Percentiles rank a stretch among this genome's conserved stretches.
Conservation (phyloP, 2,888 invertebrate species). For the Drosophila testacea region DNA sequence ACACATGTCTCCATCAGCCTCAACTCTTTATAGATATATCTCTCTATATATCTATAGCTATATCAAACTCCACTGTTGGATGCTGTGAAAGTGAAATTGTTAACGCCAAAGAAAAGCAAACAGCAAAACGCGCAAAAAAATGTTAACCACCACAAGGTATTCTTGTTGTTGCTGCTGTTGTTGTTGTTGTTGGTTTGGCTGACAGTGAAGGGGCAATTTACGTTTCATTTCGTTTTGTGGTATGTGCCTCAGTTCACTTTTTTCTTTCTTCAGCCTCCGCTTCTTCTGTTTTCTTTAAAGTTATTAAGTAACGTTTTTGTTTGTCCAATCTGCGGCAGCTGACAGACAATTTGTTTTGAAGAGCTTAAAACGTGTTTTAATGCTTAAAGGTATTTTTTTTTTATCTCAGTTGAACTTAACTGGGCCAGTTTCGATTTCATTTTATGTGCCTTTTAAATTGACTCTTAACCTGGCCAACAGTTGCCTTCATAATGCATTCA, state of each 20-base stretch:
- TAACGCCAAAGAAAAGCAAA: constrained; percentile 67
- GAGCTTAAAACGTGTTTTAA: constrained; percentile 42
- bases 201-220: constrained; percentile 78
- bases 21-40: neutral
- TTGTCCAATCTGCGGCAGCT: constrained; percentile 31
- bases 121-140: constrained; percentile 53
- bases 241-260: constrained; percentile 56
- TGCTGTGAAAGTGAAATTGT: constrained; percentile 83
- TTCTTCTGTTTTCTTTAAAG: constrained; percentile 50
- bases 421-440: constrained; percentile 51
- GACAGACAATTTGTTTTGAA: constrained; percentile 36
- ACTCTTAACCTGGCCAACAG: constrained; percentile 6
- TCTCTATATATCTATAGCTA: constrained; percentile 21
- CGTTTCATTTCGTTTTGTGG: constrained; percentile 66
- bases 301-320: constrained; percentile 69
- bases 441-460: constrained; percentile 31
- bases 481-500: constrained; percentile 1
- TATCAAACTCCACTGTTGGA: constrained; percentile 39
- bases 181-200: constrained; percentile 17
- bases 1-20: constrained; percentile 63
- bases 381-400: constrained; percentile 30
- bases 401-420: constrained; percentile 31
- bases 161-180: constrained; percentile 26
- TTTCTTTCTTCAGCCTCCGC: constrained; percentile 14
- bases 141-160: constrained; percentile 66